Evolutionary conservation across 2,888 invertebrate genomes (phyloP).

Genomic region (Tromatobia lineatoria): DNA sequence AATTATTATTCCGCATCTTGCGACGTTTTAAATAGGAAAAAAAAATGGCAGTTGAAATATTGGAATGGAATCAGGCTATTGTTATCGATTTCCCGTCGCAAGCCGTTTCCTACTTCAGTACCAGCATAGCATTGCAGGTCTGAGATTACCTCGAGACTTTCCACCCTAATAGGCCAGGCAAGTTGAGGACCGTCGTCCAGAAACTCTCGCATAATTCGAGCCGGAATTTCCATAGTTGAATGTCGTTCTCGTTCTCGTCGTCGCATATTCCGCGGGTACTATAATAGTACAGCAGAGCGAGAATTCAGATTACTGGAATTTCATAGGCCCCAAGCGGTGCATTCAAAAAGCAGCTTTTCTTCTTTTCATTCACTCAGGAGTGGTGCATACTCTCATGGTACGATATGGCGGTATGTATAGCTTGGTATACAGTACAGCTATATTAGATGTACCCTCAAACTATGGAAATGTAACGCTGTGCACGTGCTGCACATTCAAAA

Average conservation of each 20-base stretch:
- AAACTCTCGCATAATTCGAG: constrained; percentile 7
- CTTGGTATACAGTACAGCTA: neutral
- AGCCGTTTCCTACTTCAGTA: neutral
- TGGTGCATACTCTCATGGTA: neutral
- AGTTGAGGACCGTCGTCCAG: constrained; percentile 3
- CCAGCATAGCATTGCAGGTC: neutral
- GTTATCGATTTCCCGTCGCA: neutral
- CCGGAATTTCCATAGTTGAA: constrained; percentile 22
- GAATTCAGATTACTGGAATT: constrained; percentile 50
- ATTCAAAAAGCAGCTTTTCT: constrained; percentile 45
- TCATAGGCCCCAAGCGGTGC: constrained; percentile 27
- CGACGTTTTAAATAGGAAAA: too few species aligned
- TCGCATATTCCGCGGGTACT: constrained; percentile 28
- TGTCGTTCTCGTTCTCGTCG: constrained; percentile 24
- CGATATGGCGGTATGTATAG: neutral
- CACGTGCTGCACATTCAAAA: constrained; percentile 45
- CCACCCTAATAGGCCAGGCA: neutral
- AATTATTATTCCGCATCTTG: too few species aligned
- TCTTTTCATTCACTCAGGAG: constrained; percentile 44
- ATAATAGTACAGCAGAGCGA: neutral
- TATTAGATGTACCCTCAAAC: neutral
- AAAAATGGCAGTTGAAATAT: neutral
- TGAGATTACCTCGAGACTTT: constrained; percentile 15
- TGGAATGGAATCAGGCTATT: neutral
- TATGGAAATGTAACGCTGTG: neutral